Evolutionary conservation across 2,888 invertebrate species (phyloP), one percentile per base, ranked within the genome.

Genomic region (Rugalucina vietnamica): DNA sequence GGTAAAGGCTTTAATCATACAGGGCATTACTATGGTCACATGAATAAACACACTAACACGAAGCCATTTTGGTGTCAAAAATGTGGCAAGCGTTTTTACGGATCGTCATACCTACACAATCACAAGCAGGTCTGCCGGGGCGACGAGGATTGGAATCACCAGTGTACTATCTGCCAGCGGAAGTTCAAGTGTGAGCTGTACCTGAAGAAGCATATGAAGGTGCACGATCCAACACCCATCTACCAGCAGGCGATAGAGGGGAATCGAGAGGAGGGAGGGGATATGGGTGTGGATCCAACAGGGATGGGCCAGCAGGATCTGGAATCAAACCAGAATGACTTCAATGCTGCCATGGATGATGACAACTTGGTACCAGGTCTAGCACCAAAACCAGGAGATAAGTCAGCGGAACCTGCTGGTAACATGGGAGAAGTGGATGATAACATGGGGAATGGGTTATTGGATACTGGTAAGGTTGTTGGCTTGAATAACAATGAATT

Each of bases 21-120:
- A 0, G 87, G 87, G 37, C 87, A 87, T 60, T 87, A 87, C 81
- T 87, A 87, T 36, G 87, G 87, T 37, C 87, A 87, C 69, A 87
- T 87, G 87, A 87, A 87, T 85, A 87, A 87, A 71, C 87, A 87
- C 54, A 87, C 87, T 21, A 87, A 87, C 29, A 87, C 87, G 5
- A 87, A 87, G 69, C 87, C 87, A 34, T 87, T 87, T 70, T 87
- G 87, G 87, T 87, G 87, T 39, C 87, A 87, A 81, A 82, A 87
- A 57, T 87, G 87, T 71, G 87, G 87, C 3, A 87, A 87, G 70
- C 80, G 87, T 0, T 87, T 87, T 57, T 87, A 82, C 54, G 87
- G 87, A 39, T 87, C 87, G 3, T 87, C 87, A 27, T 87, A 87
- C 69, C 84, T 87, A 34, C 87, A 87, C 73, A 87, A 87, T 39